phyloP scores from a whole-genome alignment of 2,797 vertebrate genomes.

The Rhinogobio ventralis region DNA sequence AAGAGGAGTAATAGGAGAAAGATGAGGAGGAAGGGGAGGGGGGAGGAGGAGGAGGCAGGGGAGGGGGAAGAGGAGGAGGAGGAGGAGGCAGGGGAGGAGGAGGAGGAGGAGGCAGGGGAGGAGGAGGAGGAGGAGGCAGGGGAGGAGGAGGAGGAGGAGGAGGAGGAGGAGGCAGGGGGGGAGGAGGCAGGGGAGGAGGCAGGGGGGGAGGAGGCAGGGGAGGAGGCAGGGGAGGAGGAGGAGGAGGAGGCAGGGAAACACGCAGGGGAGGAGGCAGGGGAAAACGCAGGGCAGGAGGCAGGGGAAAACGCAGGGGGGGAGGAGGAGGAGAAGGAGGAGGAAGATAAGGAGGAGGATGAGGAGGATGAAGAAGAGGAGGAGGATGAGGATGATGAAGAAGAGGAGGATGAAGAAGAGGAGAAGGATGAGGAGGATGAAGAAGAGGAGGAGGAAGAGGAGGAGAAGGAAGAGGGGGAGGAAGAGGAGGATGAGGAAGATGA shows the following conservation, averaged over 20 bases:
- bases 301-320: no score
- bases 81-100: no score
- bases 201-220: accelerated
- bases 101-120: no score
- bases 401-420: accelerated
- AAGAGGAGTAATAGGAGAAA: no score
- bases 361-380: accelerated
- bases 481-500: accelerated
- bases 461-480: accelerated
- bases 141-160: no score
- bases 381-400: no score
- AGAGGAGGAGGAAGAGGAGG: accelerated
- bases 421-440: accelerated
- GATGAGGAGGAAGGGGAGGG: no score
- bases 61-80: accelerated
- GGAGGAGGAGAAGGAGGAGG: no score
- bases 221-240: no score
- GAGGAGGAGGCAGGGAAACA: not conserved
- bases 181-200: accelerated
- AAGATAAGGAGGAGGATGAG: no score
- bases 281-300: no score
- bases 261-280: accelerated
- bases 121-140: accelerated
- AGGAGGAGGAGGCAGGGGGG: accelerated
- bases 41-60: accelerated